These are phyloP conservation scores for Amitus sp. DNA, from an alignment of 2,888 invertebrate species.

Conservation along the genomic window DNA sequence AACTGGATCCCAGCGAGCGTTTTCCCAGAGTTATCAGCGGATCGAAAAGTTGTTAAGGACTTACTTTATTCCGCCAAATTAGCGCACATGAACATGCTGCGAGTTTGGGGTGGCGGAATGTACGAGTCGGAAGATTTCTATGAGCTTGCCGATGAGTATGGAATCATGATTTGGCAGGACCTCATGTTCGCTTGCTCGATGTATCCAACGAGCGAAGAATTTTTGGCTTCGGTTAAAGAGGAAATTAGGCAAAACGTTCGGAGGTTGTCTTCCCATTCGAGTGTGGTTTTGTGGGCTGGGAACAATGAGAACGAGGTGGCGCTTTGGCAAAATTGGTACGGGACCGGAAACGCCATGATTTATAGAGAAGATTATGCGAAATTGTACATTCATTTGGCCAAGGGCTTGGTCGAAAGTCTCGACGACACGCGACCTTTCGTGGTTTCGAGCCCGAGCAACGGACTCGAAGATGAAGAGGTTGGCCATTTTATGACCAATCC, in stretches of 20 bases:
- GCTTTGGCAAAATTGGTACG: slow-evolving; percentile 82
- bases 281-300: slow-evolving; percentile 90
- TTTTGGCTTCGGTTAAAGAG: slow-evolving; percentile 75
- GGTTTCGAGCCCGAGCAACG: slow-evolving; percentile 93
- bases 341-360: slow-evolving; percentile 66
- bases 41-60: slow-evolving; percentile 69
- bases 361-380: slow-evolving; percentile 83
- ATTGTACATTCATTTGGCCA: slow-evolving; percentile 83
- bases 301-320: slow-evolving; percentile 98
- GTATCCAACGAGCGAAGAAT: slow-evolving; percentile 83
- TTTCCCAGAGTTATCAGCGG: slow-evolving; percentile 78
- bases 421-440: slow-evolving; percentile 78
- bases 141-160: slow-evolving; percentile 84
- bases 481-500: slow-evolving; percentile 84
- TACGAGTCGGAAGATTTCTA: slow-evolving; percentile 95
- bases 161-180: slow-evolving; percentile 97
- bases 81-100: slow-evolving; percentile 89
- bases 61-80: slow-evolving; percentile 77
- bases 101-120: slow-evolving; percentile 99
- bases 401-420: slow-evolving; percentile 71
- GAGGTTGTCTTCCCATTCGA: slow-evolving; percentile 86
- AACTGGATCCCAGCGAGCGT: slow-evolving; percentile 93
- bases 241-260: slow-evolving; percentile 87
- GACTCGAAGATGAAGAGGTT: slow-evolving; percentile 76
- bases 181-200: slow-evolving; percentile 96